Percentiles rank a stretch among this genome's conserved stretches.
These are phyloP conservation scores for Tiliqua scincoides DNA, from an alignment of 2,113 vertebrate genomes.

Conservation along the genomic window DNA sequence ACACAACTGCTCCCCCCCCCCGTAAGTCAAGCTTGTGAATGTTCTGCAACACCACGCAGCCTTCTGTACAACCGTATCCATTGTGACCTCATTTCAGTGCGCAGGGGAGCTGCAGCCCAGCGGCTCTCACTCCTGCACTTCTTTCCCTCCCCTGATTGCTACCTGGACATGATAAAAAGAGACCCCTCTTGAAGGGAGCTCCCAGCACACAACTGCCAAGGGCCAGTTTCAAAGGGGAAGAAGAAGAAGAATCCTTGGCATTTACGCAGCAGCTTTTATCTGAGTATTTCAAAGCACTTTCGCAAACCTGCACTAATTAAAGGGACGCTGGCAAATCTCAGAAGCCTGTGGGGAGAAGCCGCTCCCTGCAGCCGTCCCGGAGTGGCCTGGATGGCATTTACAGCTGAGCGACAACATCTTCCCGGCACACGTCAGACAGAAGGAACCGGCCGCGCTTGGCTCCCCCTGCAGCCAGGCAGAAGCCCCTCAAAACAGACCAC, in stretches of 20 bases:
- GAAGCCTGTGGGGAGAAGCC: not conserved
- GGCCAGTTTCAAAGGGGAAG: not conserved
- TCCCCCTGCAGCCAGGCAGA: slow-evolving; percentile 5
- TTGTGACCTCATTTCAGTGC: not conserved
- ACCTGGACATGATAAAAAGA: not conserved
- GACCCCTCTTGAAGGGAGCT: not conserved
- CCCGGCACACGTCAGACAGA: not conserved
- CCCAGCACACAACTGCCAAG: not conserved
- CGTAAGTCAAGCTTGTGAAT: not conserved
- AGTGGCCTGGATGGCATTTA: not conserved
- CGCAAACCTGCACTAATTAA: slow-evolving; percentile 1
- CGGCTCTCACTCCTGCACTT: fast-evolving
- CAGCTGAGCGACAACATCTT: not conserved
- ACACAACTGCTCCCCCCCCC: not conserved
- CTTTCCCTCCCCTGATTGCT: no score
- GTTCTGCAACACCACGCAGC: not conserved
- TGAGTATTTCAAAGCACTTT: slow-evolving; percentile 4
- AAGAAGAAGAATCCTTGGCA: not conserved
- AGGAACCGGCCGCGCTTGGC: not conserved
- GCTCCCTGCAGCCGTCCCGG: not conserved
- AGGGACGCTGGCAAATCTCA: not conserved
- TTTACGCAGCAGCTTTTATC: not conserved
- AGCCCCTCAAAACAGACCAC: not conserved
- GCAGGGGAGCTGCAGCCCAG: not conserved
- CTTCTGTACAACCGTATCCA: not conserved